Base-by-base conservation (phyloP, 2,113 vertebrate species). In the Saguinus midas region DNA sequence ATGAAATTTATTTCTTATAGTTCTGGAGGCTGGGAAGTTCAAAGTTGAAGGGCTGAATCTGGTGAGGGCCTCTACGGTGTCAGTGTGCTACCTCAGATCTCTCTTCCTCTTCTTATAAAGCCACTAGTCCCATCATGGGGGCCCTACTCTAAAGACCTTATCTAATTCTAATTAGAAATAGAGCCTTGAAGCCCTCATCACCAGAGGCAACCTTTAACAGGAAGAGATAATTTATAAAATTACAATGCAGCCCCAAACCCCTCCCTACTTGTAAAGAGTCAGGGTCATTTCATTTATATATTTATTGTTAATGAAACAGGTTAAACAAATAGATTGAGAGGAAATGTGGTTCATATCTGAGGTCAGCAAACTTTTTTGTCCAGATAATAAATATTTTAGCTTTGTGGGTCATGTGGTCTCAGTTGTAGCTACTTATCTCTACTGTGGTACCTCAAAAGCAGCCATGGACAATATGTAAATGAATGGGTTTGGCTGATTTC, bases 251-350 rank as follows among this genome's bases (percentile, higher is more conserved):
- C 14, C 1, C 73, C 35, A 81, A n/a, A 16, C 9, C 8, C 3
- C 10, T 91, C 8, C 14, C 50, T 37, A 29, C 16, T 27, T 64
- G 58, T 18, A 66, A 68, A 43, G 35, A 45, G 37, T 72, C 14
- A 68, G 70, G 21, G 23, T 29, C 52, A 75, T 58, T 73, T 48
- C 9, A 82, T 58, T 93, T 58, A 66, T 10, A 93, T 23, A 89
- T 29, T 81, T 70, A 5, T 64, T 96, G 48, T 35, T 92, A n/a
- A 92, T 50, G 45, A 90, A 87, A 75, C 27, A 96, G 66, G 70
- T 90, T 87, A 61, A 87, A 64, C 6, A 93, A 85, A 80, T 70
- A 48, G 66, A 61, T 66, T 58, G 70, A 83, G 32, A 76, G 70
- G 81, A 96, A 66, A n/a, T 87, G 61, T 40, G 6, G 1, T 27